Evolutionary conservation across 2,888 invertebrate genomes (phyloP), one percentile per base, ranked within the genome.

Genomic region (Meta bourneti): DNA sequence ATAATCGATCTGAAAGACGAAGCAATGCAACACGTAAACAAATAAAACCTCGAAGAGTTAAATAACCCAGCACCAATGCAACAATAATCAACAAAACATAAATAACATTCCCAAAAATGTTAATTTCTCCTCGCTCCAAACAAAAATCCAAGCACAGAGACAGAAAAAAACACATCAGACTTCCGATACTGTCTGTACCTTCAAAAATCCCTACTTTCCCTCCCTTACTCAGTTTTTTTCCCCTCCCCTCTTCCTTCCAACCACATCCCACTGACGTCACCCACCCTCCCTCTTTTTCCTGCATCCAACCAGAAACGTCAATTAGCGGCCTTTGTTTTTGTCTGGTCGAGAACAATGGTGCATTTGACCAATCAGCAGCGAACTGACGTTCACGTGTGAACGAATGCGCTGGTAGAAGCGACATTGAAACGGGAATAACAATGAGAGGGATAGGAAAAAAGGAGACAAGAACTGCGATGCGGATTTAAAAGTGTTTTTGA

Each of bases 271-370:
- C 49, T 51, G 75, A 34, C 70, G 52, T 75, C 72, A 69, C 87
- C 72, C 52, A 82, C 91, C 83, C 78, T 77, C 83, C 87, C 87
- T 78, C 82, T 87, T 83, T 87, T 91, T 82, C 82, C 77, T 87
- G 52, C 79, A 91, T 91, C 91, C 91, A 91, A 91, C 87, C 91
- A 91, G 91, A 87, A 91, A 91, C 91, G 91, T 83, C 91, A 91
- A 91, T 91, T 91, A 91, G 91, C 51, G 52, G 78, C 54, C 91
- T 91, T 91, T 91, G 91, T 91, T 91, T 91, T 91, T 91, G 91
- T 86, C 87, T 91, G 91, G 91, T 77, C 82, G 91, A 91, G 91
- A 91, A 91, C 91, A 91, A 91, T 91, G 74, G 91, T n/a, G 70
- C 52, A 19, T 72, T 87, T 78, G 91, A 82, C 91, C 91, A 91